Percentiles rank a stretch among this genome's conserved stretches.
Evolutionary conservation across 2,113 vertebrate species (phyloP).

Genomic region (Plecotus auritus): DNA sequence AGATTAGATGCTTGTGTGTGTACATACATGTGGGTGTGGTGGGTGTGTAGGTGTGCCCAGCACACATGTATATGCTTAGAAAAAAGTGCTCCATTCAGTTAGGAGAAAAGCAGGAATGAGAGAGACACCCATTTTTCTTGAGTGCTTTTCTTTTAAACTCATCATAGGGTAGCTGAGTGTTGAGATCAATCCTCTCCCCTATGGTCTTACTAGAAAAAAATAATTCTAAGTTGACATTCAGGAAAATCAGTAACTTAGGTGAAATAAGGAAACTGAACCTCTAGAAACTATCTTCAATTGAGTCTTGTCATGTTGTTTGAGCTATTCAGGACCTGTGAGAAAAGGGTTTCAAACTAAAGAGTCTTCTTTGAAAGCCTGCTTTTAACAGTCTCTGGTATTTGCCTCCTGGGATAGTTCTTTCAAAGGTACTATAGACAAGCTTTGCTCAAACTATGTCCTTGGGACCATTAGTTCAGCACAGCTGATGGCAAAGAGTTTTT

Average conservation of each 20-base stretch:
- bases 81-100: neutral
- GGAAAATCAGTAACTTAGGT: neutral
- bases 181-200: neutral
- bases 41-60: neutral
- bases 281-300: neutral
- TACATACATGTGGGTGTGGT: rapidly evolving
- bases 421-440: neutral
- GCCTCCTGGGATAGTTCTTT: neutral
- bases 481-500: neutral
- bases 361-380: neutral
- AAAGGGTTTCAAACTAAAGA: neutral
- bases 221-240: neutral
- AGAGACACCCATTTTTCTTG: neutral
- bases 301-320: neutral
- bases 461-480: neutral
- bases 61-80: neutral
- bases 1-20: neutral
- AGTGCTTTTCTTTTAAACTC: neutral
- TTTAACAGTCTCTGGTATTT: neutral
- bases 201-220: neutral
- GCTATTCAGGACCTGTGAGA: neutral
- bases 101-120: neutral
- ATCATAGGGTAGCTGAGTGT: neutral
- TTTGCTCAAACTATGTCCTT: neutral
- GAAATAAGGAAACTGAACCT: neutral